Percentiles rank a stretch among this genome's conserved stretches.
These are phyloP conservation scores for Chiloscyllium punctatum DNA, from an alignment of 2,797 vertebrate species.

Conservation along the genomic window DNA sequence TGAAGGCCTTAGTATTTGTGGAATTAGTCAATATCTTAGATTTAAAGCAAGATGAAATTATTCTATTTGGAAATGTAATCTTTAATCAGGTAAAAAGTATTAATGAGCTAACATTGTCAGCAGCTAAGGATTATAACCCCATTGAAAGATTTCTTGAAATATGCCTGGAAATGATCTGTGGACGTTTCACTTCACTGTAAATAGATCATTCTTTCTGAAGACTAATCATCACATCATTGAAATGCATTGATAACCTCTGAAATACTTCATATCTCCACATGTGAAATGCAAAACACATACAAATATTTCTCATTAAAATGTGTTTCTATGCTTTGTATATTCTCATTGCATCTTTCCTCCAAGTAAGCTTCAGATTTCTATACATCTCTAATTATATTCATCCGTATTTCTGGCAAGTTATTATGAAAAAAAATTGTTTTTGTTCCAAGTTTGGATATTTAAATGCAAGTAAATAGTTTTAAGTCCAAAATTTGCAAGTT, in stretches of 20 bases:
- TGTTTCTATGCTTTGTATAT: background rate
- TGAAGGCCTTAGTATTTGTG: background rate
- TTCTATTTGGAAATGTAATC: background rate
- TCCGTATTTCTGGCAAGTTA: background rate
- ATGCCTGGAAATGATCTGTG: background rate
- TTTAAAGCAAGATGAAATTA: background rate
- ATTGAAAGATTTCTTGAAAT: conserved; percentile 29
- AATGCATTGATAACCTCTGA: background rate
- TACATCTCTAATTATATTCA: background rate
- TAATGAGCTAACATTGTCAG: background rate
- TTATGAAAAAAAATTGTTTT: background rate
- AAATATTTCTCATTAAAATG: background rate
- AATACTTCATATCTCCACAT: background rate
- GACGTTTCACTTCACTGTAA: background rate
- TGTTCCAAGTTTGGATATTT: background rate
- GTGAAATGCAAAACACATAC: background rate
- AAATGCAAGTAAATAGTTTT: background rate
- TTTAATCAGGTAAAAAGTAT: background rate
- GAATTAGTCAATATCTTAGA: background rate
- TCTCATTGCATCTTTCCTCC: background rate
- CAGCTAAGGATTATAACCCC: background rate
- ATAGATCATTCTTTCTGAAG: conserved; percentile 18
- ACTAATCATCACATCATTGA: background rate
- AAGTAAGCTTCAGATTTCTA: background rate
- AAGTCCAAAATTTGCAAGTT: background rate